These are phyloP conservation scores for Drosophila simulans DNA, from an alignment of 1,140 invertebrate species.

Conservation along the genomic window DNA sequence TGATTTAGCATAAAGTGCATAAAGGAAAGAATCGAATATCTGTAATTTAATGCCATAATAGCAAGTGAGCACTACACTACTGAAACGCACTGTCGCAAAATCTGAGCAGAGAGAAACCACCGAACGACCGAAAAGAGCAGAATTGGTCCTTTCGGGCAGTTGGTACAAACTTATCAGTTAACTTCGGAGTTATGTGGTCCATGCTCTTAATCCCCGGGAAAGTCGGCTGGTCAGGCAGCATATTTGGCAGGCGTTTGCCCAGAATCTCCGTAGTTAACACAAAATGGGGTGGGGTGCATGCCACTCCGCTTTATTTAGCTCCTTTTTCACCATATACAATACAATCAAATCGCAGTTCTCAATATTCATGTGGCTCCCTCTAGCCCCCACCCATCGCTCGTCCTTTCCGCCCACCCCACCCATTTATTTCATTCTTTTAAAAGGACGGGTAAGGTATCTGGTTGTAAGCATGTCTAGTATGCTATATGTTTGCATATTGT, in stretches of 20 bases:
- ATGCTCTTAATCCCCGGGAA: slow-evolving; percentile 16
- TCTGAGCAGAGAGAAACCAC: background rate
- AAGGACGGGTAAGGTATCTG: background rate
- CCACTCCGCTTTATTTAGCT: slow-evolving; percentile 1
- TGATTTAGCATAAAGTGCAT: too few relatives aligned
- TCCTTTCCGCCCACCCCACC: background rate
- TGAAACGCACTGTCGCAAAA: background rate
- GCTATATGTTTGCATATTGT: slow-evolving; percentile 79
- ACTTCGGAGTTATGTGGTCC: slow-evolving; percentile 6
- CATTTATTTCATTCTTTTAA: slow-evolving; percentile 1
- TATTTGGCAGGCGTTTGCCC: background rate
- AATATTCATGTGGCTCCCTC: slow-evolving; percentile 19
- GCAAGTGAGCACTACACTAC: background rate
- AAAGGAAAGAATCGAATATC: too few relatives aligned
- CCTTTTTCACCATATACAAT: slow-evolving; percentile 31
- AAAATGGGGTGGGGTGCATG: slow-evolving; percentile 27
- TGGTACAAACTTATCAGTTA: background rate
- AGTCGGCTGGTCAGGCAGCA: background rate
- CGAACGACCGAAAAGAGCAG: background rate
- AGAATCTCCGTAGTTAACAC: slow-evolving; percentile 10
- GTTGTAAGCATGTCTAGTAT: slow-evolving; percentile 60
- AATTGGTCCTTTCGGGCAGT: background rate
- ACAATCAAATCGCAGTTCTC: slow-evolving; percentile 55
- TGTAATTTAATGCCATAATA: too few relatives aligned
- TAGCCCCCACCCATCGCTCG: background rate